Base-by-base conservation (phyloP, 2,888 invertebrate species). In the Tachina fera region DNA sequence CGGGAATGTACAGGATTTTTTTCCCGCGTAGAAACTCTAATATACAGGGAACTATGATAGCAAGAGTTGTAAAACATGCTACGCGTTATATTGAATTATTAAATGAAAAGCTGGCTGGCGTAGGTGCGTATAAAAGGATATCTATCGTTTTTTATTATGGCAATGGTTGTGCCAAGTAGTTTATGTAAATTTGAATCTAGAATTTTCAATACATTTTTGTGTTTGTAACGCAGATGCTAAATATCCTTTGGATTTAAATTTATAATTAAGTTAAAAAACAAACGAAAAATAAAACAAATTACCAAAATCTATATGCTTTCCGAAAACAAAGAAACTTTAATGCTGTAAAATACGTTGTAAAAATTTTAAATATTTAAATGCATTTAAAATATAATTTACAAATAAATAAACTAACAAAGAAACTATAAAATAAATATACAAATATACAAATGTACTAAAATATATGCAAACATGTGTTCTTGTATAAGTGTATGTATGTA, bases 321-420 rank as follows among this genome's bases (percentile, higher is more conserved):
- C 0, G 1, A 51, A 51, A 68, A 13, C 5, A 56, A 56, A 14
- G 53, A 16, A 19, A 31, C 3, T 31, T 31, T 31, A 31, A 31
- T 31, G 4, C 31, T 31, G 31, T 31, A 13, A 41, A 43, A n/a
- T n/a, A 49, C n/a, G 41, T 0, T 49, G 22, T 41, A 41, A 74
- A 51, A 41, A 19, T 16, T 1, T 53, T 53, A 63, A 22, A 53
- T 41, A 8, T 53, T 63, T 63, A 51, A 51, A 63, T 43, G 14
- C 19, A 51, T 19, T 75, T 51, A 75, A 63, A 49, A 14, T 39
- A 63, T 43, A 41, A 10, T 43, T 49, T 53, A 22, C 72, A 74
- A 60, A 74, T 47, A 72, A 60, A 72, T 72, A 22, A 60, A 72
- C 22, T 60, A 72, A 72, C 14, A 45, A 67, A 45, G 11, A 41